A percentile compares a stretch with the other conserved stretches of the same genome.
Evolutionary conservation across 2,113 vertebrate genomes (phyloP).

Genomic region (Sylvilagus bachmani): DNA sequence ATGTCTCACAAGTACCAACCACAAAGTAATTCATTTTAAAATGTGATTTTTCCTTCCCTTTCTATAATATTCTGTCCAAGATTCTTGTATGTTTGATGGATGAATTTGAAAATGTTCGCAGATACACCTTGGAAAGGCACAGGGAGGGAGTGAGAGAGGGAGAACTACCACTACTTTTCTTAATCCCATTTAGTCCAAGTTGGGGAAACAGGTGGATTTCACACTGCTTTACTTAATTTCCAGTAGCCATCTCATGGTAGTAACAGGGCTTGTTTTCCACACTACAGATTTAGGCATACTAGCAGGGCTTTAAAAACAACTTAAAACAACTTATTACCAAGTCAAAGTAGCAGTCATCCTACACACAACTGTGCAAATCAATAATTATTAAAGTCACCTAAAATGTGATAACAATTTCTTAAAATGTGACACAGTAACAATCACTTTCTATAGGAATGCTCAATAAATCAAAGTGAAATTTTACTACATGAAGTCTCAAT

Average conservation of each 20-base stretch:
- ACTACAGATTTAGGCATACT: background rate
- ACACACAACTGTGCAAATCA: constrained; percentile 2
- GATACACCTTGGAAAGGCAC: constrained; percentile 28
- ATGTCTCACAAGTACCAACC: constrained; percentile 42
- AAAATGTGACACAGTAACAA: background rate
- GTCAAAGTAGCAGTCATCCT: constrained; percentile 21
- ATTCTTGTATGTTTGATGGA: constrained; percentile 18
- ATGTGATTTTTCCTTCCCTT: constrained; percentile 6
- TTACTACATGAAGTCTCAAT: background rate
- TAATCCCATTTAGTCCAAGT: constrained; percentile 42
- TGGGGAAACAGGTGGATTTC: background rate
- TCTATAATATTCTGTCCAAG: constrained; percentile 5
- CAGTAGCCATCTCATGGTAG: background rate
- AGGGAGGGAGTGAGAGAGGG: background rate
- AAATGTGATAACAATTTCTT: background rate
- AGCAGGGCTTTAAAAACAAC: background rate
- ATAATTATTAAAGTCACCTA: constrained; percentile 32
- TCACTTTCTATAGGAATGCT: background rate
- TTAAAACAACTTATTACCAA: background rate
- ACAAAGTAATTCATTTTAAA: background rate
- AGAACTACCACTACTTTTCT: constrained; percentile 1
- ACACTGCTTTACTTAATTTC: constrained; percentile 23
- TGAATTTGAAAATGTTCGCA: constrained; percentile 23
- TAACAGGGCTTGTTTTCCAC: background rate
- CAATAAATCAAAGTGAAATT: constrained; percentile 22